These are phyloP conservation scores for Brachirus orientalis DNA, from an alignment of 2,113 vertebrate genomes.

Conservation along the genomic window DNA sequence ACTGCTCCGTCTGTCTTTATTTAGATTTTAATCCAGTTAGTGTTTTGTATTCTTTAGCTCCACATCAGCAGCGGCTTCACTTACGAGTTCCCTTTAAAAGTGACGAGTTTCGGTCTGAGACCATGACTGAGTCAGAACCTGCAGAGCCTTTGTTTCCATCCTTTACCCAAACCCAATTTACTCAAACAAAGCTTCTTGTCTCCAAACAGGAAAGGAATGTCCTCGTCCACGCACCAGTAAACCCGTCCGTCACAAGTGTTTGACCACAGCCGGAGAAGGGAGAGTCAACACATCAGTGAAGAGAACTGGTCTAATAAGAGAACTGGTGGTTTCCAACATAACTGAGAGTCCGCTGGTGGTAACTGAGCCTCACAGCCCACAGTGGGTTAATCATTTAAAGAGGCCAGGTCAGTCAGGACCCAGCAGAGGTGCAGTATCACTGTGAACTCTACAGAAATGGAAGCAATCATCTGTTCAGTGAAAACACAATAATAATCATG, in stretches of 20 bases:
- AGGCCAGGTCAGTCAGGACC: constrained; percentile 29
- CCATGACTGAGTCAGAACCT: constrained; percentile 20
- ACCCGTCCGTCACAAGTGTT: constrained; percentile 45
- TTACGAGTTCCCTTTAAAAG: constrained; percentile 7
- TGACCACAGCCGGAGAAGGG: constrained; percentile 13
- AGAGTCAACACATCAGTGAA: constrained; percentile 43
- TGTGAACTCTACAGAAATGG: background rate
- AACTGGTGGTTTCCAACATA: constrained; percentile 27
- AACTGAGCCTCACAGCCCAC: constrained; percentile 25
- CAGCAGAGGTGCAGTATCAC: constrained; percentile 4
- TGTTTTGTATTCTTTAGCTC: background rate
- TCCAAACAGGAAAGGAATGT: constrained; percentile 57
- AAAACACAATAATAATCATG: background rate
- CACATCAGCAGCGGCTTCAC: constrained; percentile 8
- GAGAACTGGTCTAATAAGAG: constrained; percentile 14
- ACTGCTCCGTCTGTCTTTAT: background rate
- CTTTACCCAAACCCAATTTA: constrained; percentile 27
- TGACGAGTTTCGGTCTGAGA: background rate
- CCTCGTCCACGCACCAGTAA: constrained; percentile 32
- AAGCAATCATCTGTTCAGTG: background rate
- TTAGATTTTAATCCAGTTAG: background rate
- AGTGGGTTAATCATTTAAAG: constrained; percentile 65
- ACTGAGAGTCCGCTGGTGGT: constrained; percentile 24
- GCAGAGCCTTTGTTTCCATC: constrained; percentile 32
- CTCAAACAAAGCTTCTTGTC: constrained; percentile 47